Evolutionary conservation across 2,113 vertebrate genomes (phyloP).

Genomic region (Greenwoodochromis staneri): DNA sequence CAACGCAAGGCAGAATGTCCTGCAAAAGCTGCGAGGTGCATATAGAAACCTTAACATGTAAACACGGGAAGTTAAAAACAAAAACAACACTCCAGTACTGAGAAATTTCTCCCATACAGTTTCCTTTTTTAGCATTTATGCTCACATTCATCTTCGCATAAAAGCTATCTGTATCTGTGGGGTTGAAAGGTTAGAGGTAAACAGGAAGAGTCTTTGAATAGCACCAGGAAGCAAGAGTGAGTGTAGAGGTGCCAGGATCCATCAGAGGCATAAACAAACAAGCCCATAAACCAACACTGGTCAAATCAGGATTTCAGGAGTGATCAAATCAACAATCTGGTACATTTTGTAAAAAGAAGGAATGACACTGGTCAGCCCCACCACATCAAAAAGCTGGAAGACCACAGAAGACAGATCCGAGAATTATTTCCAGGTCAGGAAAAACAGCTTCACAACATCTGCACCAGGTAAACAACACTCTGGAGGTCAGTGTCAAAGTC

Average conservation of each 20-base stretch:
- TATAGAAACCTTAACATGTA: background rate
- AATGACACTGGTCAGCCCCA: background rate
- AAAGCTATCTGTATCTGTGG: background rate
- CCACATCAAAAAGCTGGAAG: background rate
- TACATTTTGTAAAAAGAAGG: background rate
- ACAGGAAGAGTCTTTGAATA: constrained; percentile 28
- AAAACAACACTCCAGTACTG: background rate
- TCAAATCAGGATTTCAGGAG: background rate
- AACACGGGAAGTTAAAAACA: background rate
- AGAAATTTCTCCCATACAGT: background rate
- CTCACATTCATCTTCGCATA: background rate
- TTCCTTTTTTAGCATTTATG: background rate
- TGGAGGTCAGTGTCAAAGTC: background rate
- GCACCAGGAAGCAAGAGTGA: constrained; percentile 9
- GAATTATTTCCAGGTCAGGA: background rate
- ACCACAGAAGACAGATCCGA: background rate
- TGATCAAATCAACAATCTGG: background rate
- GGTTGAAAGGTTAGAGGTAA: constrained; percentile 7
- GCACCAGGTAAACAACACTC: background rate
- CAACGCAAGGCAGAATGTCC: background rate
- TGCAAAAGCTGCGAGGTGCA: background rate
- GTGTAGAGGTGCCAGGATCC: background rate
- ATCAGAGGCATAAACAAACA: background rate
- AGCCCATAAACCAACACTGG: background rate
- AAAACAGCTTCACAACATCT: background rate